Percentiles rank a stretch among this genome's conserved stretches.
Evolutionary conservation across 2,888 invertebrate genomes (phyloP).

Genomic region (Pyrgus malvae): DNA sequence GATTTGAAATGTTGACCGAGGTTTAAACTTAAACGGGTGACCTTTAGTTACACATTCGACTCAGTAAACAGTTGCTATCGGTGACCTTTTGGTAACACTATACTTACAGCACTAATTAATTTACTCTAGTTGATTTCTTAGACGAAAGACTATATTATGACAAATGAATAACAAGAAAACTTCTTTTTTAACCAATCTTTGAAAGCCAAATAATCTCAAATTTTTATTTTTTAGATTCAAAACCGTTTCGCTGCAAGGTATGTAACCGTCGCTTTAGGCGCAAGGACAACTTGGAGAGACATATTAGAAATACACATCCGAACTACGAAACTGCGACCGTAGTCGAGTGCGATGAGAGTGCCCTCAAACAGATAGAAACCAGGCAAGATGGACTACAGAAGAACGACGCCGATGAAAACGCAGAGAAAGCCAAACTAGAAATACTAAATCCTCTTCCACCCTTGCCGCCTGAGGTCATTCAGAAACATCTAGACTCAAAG

Average conservation of each 20-base stretch:
- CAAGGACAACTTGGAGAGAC: conserved; percentile 88
- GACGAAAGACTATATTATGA: no score
- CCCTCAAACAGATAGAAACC: conserved; percentile 47
- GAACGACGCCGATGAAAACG: conserved; percentile 37
- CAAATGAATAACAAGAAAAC: no score
- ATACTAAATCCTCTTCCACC: conserved; percentile 66
- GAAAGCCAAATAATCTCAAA: not conserved
- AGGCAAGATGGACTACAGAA: conserved; percentile 30
- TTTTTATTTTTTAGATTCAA: conserved; percentile 76
- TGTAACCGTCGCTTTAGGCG: conserved; percentile 87
- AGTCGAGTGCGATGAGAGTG: conserved; percentile 59
- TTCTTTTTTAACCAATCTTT: no score
- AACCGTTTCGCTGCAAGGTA: conserved; percentile 86
- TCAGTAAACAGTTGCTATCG: no score
- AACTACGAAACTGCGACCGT: conserved; percentile 60
- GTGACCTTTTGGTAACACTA: no score
- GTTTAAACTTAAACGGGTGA: no score
- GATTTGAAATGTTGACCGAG: no score
- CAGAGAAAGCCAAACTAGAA: conserved; percentile 57
- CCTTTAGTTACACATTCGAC: no score
- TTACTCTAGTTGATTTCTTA: no score
- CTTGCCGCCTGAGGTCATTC: conserved; percentile 58
- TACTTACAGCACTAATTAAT: no score
- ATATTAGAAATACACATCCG: conserved; percentile 88
- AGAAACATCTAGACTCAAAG: conserved; percentile 50